Evolutionary conservation across 2,113 vertebrate species (phyloP).

Genomic region (Brachirus orientalis): DNA sequence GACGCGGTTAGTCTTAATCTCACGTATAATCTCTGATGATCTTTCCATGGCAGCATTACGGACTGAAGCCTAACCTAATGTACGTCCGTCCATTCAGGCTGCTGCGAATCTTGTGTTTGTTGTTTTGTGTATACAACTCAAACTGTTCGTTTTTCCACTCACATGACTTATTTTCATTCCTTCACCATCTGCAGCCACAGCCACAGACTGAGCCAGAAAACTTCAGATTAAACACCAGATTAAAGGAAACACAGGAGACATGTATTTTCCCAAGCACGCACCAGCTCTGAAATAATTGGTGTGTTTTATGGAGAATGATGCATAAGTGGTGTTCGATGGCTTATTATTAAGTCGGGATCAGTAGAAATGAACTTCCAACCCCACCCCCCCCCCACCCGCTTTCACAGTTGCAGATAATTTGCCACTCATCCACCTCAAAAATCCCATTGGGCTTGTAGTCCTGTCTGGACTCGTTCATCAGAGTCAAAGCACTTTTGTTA

Average conservation of each 20-base stretch:
- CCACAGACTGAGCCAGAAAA: background rate
- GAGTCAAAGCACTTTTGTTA: slow-evolving; percentile 53
- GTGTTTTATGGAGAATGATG: slow-evolving; percentile 35
- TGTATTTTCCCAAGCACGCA: background rate
- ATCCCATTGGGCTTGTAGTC: slow-evolving; percentile 50
- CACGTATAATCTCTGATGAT: too few relatives aligned
- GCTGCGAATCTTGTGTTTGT: too few relatives aligned
- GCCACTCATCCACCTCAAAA: slow-evolving; percentile 48
- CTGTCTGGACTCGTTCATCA: slow-evolving; percentile 60
- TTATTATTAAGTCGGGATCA: slow-evolving; percentile 47
- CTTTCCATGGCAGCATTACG: background rate
- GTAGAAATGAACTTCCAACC: slow-evolving; percentile 25
- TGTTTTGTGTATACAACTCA: background rate
- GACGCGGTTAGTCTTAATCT: too few relatives aligned
- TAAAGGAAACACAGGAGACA: background rate
- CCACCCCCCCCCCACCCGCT: background rate
- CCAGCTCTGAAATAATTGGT: background rate
- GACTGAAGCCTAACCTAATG: background rate
- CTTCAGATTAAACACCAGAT: background rate
- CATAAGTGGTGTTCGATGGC: slow-evolving; percentile 34
- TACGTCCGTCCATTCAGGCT: background rate
- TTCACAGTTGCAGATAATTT: slow-evolving; percentile 52
- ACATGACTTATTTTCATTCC: slow-evolving; percentile 3
- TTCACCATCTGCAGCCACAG: background rate
- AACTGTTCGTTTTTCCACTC: slow-evolving; percentile 2